phyloP scores from a whole-genome alignment of 2,888 invertebrate genomes.

The Endotricha flammealis region DNA sequence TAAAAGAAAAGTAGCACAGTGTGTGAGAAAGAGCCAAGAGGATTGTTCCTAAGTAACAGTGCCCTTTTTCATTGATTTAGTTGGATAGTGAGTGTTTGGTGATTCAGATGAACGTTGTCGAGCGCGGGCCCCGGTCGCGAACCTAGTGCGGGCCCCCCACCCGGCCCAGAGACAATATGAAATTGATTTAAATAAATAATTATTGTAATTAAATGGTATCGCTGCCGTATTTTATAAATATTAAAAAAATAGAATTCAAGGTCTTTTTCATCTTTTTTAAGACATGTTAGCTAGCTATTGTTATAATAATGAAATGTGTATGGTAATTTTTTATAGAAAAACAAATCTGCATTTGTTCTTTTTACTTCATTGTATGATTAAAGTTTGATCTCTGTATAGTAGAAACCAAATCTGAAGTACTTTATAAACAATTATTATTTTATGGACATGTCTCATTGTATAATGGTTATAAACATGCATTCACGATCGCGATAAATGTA shows the following conservation, averaged over 20 bases:
- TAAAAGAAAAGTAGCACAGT: slow-evolving; percentile 97
- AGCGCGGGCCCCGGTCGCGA: slow-evolving; percentile 44
- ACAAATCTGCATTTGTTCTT: slow-evolving; percentile 69
- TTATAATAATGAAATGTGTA: slow-evolving; percentile 73
- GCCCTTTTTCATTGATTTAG: slow-evolving; percentile 71
- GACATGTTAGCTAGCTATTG: slow-evolving; percentile 74
- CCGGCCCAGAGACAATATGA: slow-evolving; percentile 74
- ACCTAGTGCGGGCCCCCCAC: slow-evolving; percentile 46
- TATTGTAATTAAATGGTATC: slow-evolving; percentile 74
- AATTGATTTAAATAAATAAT: slow-evolving; percentile 75
- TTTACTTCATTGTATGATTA: slow-evolving; percentile 42
- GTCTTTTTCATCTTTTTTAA: slow-evolving; percentile 77
- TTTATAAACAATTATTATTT: slow-evolving; percentile 32
- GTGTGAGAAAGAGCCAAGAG: slow-evolving; percentile 99
- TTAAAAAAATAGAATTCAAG: slow-evolving; percentile 67
- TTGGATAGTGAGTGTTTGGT: slow-evolving; percentile 72
- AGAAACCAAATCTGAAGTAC: slow-evolving; percentile 61
- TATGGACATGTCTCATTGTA: slow-evolving; percentile 31
- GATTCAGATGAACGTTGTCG: slow-evolving; percentile 55
- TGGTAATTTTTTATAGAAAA: slow-evolving; percentile 70
- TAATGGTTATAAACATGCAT: slow-evolving; percentile 32
- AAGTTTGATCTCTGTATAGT: slow-evolving; percentile 67
- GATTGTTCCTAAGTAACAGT: slow-evolving; percentile 91
- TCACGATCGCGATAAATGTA: slow-evolving; percentile 21
- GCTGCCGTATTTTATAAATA: slow-evolving; percentile 77